A percentile compares a stretch with the other conserved stretches of the same genome.
Evolutionary conservation across 2,113 vertebrate species (phyloP).

Genomic region (Trematomus loennbergii): DNA sequence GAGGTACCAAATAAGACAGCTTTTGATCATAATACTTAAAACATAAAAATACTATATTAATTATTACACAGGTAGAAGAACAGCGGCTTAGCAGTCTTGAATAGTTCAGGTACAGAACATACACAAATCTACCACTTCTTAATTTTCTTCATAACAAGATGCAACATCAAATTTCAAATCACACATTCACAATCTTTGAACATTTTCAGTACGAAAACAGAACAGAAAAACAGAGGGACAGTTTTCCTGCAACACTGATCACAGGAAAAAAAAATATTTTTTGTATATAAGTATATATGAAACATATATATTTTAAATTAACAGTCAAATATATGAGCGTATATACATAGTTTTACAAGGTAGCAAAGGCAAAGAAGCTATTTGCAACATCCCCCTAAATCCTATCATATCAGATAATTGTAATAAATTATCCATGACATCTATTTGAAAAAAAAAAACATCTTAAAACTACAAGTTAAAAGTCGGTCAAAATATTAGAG

Average conservation of each 20-base stretch:
- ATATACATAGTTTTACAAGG: slow-evolving; percentile 89
- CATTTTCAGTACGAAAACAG: slow-evolving; percentile 86
- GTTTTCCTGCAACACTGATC: slow-evolving; percentile 80
- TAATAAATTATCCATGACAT: slow-evolving; percentile 86
- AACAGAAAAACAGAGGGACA: slow-evolving; percentile 83
- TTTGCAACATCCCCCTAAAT: slow-evolving; percentile 82
- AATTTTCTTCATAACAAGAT: slow-evolving; percentile 85
- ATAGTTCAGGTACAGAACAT: slow-evolving; percentile 80
- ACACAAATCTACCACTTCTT: slow-evolving; percentile 80
- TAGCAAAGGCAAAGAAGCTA: slow-evolving; percentile 86
- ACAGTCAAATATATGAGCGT: slow-evolving; percentile 87
- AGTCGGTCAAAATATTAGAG: slow-evolving; percentile 85
- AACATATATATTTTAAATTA: slow-evolving; percentile 86
- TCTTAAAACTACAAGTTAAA: slow-evolving; percentile 87
- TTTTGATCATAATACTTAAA: slow-evolving; percentile 86
- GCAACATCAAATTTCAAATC: slow-evolving; percentile 90
- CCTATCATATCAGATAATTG: slow-evolving; percentile 81
- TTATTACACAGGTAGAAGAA: slow-evolving; percentile 86
- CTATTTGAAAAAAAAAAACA: slow-evolving; percentile 77
- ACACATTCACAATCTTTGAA: slow-evolving; percentile 87
- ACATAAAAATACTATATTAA: slow-evolving; percentile 87
- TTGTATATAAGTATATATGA: slow-evolving; percentile 75
- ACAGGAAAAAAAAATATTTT: slow-evolving; percentile 76
- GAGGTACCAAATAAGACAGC: slow-evolving; percentile 86
- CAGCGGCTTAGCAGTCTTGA: slow-evolving; percentile 88